These are phyloP conservation scores for Dendrolimus punctatus DNA, from an alignment of 1,140 invertebrate genomes.

Conservation along the genomic window DNA sequence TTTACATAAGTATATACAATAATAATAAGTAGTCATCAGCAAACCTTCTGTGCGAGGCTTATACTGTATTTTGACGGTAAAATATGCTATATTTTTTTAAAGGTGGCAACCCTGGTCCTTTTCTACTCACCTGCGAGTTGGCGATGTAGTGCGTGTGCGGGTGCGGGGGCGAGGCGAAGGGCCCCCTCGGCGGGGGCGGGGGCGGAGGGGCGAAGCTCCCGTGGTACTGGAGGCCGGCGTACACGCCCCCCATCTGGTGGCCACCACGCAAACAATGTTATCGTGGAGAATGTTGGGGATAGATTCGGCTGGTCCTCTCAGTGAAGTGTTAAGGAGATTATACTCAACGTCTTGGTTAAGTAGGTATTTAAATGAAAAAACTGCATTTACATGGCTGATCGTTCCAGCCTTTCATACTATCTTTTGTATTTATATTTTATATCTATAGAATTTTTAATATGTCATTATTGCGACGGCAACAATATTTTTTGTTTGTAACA, in stretches of 20 bases:
- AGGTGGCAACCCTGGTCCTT: background rate
- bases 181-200: conserved; percentile 41
- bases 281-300: background rate
- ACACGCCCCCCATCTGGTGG: conserved; percentile 54
- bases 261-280: background rate
- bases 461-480: no score
- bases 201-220: conserved; percentile 29
- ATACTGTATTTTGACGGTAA: background rate
- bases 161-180: conserved; percentile 56
- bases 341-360: no score
- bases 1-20: no score
- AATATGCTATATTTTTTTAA: background rate
- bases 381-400: no score
- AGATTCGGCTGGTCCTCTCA: no score
- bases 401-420: no score
- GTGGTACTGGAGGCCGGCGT: conserved; percentile 50
- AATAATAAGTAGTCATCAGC: no score
- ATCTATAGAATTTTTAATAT: no score
- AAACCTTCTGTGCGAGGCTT: background rate
- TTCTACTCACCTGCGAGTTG: conserved; percentile 41
- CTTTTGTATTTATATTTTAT: no score
- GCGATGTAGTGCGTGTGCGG: conserved; percentile 50
- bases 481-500: no score
- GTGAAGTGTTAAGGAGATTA: no score
- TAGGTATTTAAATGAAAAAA: no score